Evolutionary conservation across 1,140 invertebrate genomes (phyloP), one percentile per base, ranked within the genome.

Genomic region (Oreohelix idahoensis): DNA sequence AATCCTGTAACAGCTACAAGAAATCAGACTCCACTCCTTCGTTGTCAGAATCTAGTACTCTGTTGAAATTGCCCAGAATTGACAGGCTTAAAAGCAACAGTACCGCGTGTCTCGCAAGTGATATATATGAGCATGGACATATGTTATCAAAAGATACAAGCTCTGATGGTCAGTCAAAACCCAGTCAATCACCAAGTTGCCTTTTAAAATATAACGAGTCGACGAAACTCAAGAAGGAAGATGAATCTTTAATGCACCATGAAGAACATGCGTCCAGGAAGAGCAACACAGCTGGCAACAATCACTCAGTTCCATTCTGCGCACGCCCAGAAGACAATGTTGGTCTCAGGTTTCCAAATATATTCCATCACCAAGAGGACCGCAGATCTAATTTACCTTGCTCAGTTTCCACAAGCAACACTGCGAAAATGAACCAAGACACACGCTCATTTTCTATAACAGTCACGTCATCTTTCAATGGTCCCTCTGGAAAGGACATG

Each of bases 1-100:
- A 58, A 26, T 58, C 26, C 23, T 15, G 1, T 4, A 45, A 45
- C 15, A 45, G 15, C 5, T 17, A 58, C 51, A 58, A 58, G 51
- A 51, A 78, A 1, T 11, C 51, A 20, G 17, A 53, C 29, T 78
- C 51, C 17, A n/a, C 17, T 10, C 38, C 17, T 32, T 49, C 45
- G 5, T 13, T 13, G 8, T 78, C 51, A 11, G 76, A 53, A 15
- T 45, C 42, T 8, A 45, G 42, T 45, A 45, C 5, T 45, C 15
- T 45, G 45, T 35, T 78, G 23, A 78, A 78, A 36, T 32, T 78
- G 11, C 76, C 76, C 1, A 58, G n/a, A 8, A 78, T 78, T 23
- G 76, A 78, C 35, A 45, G 76, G 17, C 32, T 49, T 23, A 63
- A 78, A 36, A 78, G 76, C 29, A 78, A 58, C 76, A 78, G 76